Conservation (phyloP, 1,140 invertebrate genomes). For the Hyles vespertilio region DNA sequence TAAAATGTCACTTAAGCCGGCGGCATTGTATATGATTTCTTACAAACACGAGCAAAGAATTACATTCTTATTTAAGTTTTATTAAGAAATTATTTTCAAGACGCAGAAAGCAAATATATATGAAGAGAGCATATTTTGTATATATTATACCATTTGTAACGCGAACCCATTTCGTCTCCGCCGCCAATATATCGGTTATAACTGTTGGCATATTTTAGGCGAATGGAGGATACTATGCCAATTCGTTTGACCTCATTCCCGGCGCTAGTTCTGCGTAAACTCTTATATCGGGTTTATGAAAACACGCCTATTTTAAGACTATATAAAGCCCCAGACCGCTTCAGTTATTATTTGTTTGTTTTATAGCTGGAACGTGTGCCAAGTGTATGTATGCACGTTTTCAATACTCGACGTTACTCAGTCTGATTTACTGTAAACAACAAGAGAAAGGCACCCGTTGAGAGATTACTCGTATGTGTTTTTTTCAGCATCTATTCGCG, state of each 20-base stretch:
- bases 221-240: conserved; percentile 53
- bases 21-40: too few relatives aligned
- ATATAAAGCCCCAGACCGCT: conserved; percentile 53
- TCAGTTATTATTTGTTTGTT: conserved; percentile 64
- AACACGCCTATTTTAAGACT: conserved; percentile 68
- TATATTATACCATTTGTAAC: too few relatives aligned
- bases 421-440: conserved; percentile 52
- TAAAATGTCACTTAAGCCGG: too few relatives aligned
- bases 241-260: conserved; percentile 69
- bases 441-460: conserved; percentile 25
- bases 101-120: too few relatives aligned
- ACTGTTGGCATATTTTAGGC: conserved; percentile 44
- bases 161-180: conserved; percentile 18
- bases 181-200: conserved; percentile 37
- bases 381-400: conserved; percentile 52
- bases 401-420: conserved; percentile 48
- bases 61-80: too few relatives aligned
- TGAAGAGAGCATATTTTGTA: too few relatives aligned
- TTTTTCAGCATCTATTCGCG: conserved; percentile 20
- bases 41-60: too few relatives aligned
- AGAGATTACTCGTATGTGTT: conserved; percentile 29
- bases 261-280: conserved; percentile 65
- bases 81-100: too few relatives aligned
- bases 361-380: conserved; percentile 57
- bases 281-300: conserved; percentile 69